Percentiles rank a stretch among this genome's conserved stretches.
Conservation (phyloP, 2,113 vertebrate genomes). For the Chrysemys picta region DNA sequence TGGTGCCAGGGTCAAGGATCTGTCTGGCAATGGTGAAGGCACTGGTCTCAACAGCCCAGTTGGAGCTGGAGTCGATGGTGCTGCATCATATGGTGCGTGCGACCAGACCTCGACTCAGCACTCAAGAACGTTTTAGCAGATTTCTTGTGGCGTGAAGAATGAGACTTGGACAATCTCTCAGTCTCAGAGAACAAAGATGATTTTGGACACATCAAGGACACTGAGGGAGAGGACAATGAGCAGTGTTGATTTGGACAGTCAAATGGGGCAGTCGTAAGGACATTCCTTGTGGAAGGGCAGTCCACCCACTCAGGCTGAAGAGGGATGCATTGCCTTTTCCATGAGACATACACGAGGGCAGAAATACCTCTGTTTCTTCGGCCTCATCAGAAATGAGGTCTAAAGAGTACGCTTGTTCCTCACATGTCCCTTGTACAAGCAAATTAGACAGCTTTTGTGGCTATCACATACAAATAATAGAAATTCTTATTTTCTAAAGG, state of each 20-base stretch:
- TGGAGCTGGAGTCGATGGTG: not conserved
- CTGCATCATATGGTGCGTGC: not conserved
- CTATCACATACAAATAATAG: not conserved
- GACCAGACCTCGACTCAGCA: not conserved
- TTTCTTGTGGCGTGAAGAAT: not conserved
- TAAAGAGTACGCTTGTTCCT: not conserved
- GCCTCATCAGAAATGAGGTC: not conserved
- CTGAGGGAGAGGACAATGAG: too few species aligned
- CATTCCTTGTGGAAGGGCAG: not conserved
- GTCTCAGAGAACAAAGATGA: not conserved
- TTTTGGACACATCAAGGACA: not conserved
- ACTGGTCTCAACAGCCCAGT: not conserved
- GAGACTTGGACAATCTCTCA: not conserved
- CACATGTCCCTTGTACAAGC: not conserved
- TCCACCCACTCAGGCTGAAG: not conserved
- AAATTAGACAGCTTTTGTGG: not conserved
- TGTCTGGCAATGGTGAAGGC: not conserved
- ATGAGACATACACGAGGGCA: not conserved
- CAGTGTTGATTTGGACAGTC: too few species aligned
- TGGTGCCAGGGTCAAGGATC: not conserved
- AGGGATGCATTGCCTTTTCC: too few species aligned
- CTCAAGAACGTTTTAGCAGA: not conserved
- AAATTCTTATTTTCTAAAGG: not conserved
- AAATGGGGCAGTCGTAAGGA: not conserved
- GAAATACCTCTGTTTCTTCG: not conserved